Evolutionary conservation across 2,888 invertebrate genomes (phyloP), one percentile per base, ranked within the genome.

Genomic region (Melitaea athalia): DNA sequence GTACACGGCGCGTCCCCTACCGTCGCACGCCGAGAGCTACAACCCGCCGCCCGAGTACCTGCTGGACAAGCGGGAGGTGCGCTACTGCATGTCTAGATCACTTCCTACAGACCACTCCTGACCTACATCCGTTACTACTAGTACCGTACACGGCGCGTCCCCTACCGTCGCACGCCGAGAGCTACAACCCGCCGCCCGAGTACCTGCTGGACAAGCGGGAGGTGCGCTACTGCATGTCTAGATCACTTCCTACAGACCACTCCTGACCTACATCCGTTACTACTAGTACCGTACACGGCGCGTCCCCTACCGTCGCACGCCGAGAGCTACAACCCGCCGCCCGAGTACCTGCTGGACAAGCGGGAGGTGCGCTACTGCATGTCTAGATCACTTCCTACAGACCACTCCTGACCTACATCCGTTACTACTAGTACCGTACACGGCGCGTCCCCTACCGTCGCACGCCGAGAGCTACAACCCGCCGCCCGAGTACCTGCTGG

Each of bases 401-500:
- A 24, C 24, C 24, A 24, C 24, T 24, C 1, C 3, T 24, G 24
- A 24, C 1, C 1, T 1, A 24, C 1, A 24, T 24, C 24, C 24
- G 24, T 24, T 24, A 3, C 24, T 3, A 24, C 24, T 24, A 24
- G 24, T 24, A 24, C 24, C 24, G 24, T 3, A 24, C 24, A n/a
- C 98, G 3, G 98, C 99, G 3, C 99, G 98, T 74, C 94, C 95
- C 64, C 93, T 97, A 69, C 99, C 99, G 17, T 95, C 96, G 0
- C 99, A 99, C 91, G 97, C 97, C 0, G 99, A 99, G 92, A 98
- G 98, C 65, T 99, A 99, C 90, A 99, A 99, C 94, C 99, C 99
- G 65, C 99, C 99, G 14, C 95, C 97, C 0, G 99, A 99, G 89
- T 99, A 99, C 91, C 89, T 99, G 70, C 97, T 99, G 77, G 98